Percentiles rank a stretch among this genome's conserved stretches.
phyloP scores from a whole-genome alignment of 2,113 vertebrate species.

The Tiliqua scincoides region DNA sequence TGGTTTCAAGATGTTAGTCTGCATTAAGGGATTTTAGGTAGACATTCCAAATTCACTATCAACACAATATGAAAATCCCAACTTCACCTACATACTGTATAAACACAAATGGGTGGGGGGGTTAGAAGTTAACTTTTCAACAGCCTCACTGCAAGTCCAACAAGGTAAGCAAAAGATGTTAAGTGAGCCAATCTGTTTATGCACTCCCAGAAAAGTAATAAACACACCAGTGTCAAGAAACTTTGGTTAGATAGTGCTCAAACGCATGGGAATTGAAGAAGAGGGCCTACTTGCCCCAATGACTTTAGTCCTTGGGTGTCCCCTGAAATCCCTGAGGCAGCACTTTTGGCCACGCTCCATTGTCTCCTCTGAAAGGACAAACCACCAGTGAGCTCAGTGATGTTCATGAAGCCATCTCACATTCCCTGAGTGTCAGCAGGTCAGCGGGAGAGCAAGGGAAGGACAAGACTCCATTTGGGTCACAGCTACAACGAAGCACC shows the following conservation, averaged over 20 bases:
- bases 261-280: not conserved
- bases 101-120: not conserved
- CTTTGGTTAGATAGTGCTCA: no score
- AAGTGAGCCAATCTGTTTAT: no score
- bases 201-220: not conserved
- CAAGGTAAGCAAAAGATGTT: not conserved
- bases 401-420: not conserved
- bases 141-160: no score
- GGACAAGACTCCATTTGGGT: not conserved
- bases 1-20: no score
- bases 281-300: no score
- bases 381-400: not conserved
- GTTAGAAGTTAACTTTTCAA: not conserved
- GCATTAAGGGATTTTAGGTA: not conserved
- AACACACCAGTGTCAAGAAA: not conserved
- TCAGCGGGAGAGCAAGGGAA: not conserved
- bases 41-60: not conserved
- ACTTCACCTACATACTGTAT: not conserved
- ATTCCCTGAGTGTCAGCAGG: not conserved
- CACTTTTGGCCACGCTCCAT: not conserved
- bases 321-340: not conserved
- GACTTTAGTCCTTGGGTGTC: not conserved
- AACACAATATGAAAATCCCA: not conserved
- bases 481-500: not conserved
- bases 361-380: not conserved